A percentile compares a stretch with the other conserved stretches of the same genome.
phyloP scores from a whole-genome alignment of 2,888 invertebrate species.

The Cheiracanthium punctorium region DNA sequence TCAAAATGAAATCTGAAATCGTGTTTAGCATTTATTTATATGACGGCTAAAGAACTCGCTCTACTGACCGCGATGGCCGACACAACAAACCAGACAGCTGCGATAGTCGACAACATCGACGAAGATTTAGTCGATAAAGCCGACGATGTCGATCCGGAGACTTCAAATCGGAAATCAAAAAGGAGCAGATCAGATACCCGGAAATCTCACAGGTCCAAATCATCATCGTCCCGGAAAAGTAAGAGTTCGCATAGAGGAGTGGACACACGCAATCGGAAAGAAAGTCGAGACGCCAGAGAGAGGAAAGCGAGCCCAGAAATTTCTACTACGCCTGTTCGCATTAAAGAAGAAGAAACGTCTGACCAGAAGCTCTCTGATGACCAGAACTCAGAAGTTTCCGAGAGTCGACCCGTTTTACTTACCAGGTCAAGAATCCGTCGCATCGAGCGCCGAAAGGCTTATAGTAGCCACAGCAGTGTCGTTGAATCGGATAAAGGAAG shows the following conservation, averaged over 20 bases:
- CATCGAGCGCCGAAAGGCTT: background rate
- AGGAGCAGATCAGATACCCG: background rate
- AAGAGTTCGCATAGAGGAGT: background rate
- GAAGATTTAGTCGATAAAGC: too few species aligned
- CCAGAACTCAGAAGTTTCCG: conserved; percentile 35
- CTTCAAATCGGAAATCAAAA: background rate
- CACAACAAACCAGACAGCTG: too few species aligned
- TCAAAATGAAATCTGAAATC: too few species aligned
- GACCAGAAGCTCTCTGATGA: conserved; percentile 27
- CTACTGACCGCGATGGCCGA: too few species aligned
- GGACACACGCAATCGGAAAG: background rate
- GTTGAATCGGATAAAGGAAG: conserved; percentile 38
- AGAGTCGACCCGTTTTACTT: conserved; percentile 33
- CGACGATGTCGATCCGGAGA: conserved; percentile 25
- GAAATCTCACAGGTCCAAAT: background rate
- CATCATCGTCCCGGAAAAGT: background rate
- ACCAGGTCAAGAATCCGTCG: conserved; percentile 6
- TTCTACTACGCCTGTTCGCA: background rate
- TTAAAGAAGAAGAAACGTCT: background rate
- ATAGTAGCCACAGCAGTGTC: conserved; percentile 29
- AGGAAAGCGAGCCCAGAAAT: background rate
- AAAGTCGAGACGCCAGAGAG: background rate
- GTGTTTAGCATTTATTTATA: too few species aligned
- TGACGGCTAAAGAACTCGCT: too few species aligned
- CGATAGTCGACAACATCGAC: too few species aligned